Evolutionary conservation across 2,113 vertebrate genomes (phyloP), one percentile per base, ranked within the genome.

Genomic region (Abramis brama): DNA sequence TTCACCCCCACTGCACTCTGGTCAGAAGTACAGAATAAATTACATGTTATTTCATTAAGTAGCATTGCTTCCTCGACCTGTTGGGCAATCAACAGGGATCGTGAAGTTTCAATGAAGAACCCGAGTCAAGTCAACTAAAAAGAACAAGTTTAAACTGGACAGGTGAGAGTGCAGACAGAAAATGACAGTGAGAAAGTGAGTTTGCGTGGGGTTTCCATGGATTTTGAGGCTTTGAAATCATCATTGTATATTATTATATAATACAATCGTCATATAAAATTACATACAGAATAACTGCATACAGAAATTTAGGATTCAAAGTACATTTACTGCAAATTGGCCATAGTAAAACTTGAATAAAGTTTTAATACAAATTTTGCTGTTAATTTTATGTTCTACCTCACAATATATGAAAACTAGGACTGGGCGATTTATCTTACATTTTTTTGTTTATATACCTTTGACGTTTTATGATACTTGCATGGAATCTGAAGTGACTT

Each of bases 21-120:
- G 94, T 95, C 95, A 94, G 95, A 94, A 93, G 94, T 94, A 96
- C 93, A 94, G 96, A 96, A 93, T 91, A 93, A 95, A 94, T 94
- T 92, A 94, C 91, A 93, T 90, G 94, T 94, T 94, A 95, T 95
- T 95, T 95, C 94, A 95, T 95, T 95, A 93, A 95, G 95, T 94
- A 95, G 94, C 94, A 95, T 94, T 87, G 94, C 92, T 94, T 95
- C 94, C 93, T 95, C 94, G 92, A 94, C 95, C 94, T 95, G 94
- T 94, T 94, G 94, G 92, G 93, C 94, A 94, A 95, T 94, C 94
- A 94, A 95, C 93, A 95, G 94, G 93, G 94, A 94, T 93, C 25
- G 94, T 95, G 93, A 95, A 94, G 92, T 93, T 95, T 95, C 91
- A 92, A 94, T 93, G 93, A 91, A 93, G 93, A 91, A 94, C 91